Percentiles rank a stretch among this genome's conserved stretches.
These are phyloP conservation scores for Thamnophis elegans DNA, from an alignment of 2,797 vertebrate genomes.

Conservation along the genomic window DNA sequence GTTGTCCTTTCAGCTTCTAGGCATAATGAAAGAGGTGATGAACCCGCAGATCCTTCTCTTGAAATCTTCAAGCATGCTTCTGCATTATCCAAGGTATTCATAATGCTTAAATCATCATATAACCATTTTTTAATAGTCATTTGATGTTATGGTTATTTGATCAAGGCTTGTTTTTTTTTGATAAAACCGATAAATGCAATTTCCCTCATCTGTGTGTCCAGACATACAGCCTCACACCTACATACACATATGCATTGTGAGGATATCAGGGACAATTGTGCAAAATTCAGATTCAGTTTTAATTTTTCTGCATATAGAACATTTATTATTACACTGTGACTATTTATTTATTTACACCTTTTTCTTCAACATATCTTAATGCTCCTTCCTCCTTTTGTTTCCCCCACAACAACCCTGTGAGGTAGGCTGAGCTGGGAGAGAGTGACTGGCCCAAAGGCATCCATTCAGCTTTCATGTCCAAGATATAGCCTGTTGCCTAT, in stretches of 20 bases:
- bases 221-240: too few relatives aligned
- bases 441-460: background rate
- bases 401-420: background rate
- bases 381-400: background rate
- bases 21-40: constrained; percentile 71
- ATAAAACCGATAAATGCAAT: background rate
- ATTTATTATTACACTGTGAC: background rate
- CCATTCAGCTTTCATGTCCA: background rate
- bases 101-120: background rate
- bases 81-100: constrained; percentile 71
- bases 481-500: background rate
- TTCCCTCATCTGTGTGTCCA: background rate
- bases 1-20: constrained; percentile 50
- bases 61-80: constrained; percentile 78
- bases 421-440: background rate
- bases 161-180: background rate
- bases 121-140: background rate
- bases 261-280: background rate
- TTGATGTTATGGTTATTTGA: background rate
- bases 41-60: constrained; percentile 68
- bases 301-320: background rate
- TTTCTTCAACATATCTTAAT: background rate
- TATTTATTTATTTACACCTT: background rate
- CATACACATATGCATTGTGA: background rate
- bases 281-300: background rate